Base-by-base conservation (phyloP, 2,797 vertebrate species). In the Catamblyrhynchus diadema region DNA sequence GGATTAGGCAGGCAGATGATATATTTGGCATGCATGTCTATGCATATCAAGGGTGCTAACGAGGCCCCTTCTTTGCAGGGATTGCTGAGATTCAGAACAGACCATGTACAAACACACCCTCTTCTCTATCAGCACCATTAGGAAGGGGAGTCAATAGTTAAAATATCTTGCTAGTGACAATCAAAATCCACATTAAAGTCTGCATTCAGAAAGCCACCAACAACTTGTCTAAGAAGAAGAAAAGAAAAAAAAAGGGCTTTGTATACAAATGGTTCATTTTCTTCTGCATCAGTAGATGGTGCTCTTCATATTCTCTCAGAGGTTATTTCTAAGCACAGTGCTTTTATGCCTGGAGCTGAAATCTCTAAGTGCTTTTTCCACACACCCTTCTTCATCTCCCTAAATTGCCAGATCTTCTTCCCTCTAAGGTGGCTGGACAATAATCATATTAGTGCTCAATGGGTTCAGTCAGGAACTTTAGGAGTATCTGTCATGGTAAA, bases 231-330 rank as follows among this genome's bases (percentile, higher is more conserved):
- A 35, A 50, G n/a, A 22, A 41, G 28, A 62, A 72, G 15, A 64
- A 60, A 86, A 33, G 2, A 5, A 48, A 20, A 50, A 12, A 17
- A 45, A 70, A 45, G 0, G 24, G 2, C 27, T 70, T 80, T 47
- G 24, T 50, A 18, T 44, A 57, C 15, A 88, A 60, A 71, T 35
- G 3, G 20, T 53, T 88, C 4, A 12, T 93, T 88, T 86, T 61
- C 72, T 90, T 83, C 57, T 69, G 35, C 56, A 71, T 85, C 94
- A 42, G 37, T 87, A 96, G 94, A 64, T 96, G 95, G 95, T 85
- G 95, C 94, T 96, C 77, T 95, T 90, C 37, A 15, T 80, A 77
- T 80, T 81, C 69, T 60, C 8, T 64, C 1, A 4, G 21, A 48
- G 48, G 16, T 51, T 86, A 19, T 44, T 59, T 64, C 59, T n/a